phyloP scores from a whole-genome alignment of 2,113 vertebrate genomes.

The Microcebus murinus region DNA sequence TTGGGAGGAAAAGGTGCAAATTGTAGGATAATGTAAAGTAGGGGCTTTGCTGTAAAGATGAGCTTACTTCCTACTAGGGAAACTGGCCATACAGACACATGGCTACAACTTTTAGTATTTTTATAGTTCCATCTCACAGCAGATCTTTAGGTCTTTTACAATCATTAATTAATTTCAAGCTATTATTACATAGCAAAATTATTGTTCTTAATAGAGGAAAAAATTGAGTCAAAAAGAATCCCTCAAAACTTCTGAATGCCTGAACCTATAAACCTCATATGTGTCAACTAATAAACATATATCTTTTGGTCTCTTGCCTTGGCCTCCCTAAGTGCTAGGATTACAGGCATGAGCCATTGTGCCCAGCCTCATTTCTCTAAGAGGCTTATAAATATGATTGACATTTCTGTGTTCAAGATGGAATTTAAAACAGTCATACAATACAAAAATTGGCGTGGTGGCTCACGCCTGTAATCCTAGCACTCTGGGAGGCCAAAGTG shows the following conservation, averaged over 20 bases:
- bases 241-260: not conserved
- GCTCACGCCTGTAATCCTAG: too few relatives aligned
- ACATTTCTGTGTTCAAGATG: not conserved
- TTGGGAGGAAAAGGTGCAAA: conserved; percentile 32
- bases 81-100: not conserved
- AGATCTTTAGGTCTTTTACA: conserved; percentile 11
- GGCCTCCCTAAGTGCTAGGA: too few relatives aligned
- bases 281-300: not conserved
- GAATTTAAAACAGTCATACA: not conserved
- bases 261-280: not conserved
- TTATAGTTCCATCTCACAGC: not conserved
- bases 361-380: not conserved
- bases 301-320: not conserved
- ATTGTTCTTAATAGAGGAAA: not conserved
- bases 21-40: not conserved
- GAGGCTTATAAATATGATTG: not conserved
- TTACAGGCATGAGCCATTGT: too few relatives aligned
- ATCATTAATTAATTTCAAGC: conserved; percentile 23
- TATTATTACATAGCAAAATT: not conserved
- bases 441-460: not conserved
- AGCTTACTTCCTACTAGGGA: not conserved
- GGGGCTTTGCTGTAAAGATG: not conserved
- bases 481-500: too few relatives aligned
- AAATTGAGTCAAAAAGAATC: not conserved
- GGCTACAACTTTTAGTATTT: not conserved